Percentiles rank a stretch among this genome's conserved stretches.
These are phyloP conservation scores for Cristatella mucedo DNA, from an alignment of 2,888 invertebrate genomes.

Conservation along the genomic window DNA sequence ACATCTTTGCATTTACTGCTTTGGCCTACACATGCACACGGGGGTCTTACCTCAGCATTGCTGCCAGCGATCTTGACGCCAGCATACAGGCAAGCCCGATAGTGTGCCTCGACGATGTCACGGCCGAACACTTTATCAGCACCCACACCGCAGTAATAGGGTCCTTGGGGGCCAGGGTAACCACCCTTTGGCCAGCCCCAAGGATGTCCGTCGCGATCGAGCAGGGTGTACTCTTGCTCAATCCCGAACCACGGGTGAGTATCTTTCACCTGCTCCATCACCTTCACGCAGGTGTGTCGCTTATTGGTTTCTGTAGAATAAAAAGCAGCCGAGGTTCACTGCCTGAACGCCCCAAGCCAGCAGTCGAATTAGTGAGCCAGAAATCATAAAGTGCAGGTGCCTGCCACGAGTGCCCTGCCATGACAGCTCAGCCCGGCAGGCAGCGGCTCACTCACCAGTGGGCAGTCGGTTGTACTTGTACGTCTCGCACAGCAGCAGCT, in stretches of 20 bases:
- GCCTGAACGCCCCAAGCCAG: too few species aligned
- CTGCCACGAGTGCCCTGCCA: too few species aligned
- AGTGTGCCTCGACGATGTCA: slow-evolving; percentile 90
- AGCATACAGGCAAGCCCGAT: slow-evolving; percentile 79
- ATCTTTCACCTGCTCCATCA: slow-evolving; percentile 33
- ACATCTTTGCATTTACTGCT: too few species aligned
- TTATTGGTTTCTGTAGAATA: slow-evolving; percentile 39
- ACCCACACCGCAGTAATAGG: slow-evolving; percentile 71
- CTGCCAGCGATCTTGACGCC: slow-evolving; percentile 81
- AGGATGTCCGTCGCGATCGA: slow-evolving; percentile 38
- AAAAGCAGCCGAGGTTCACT: too few species aligned
- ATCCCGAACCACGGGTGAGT: slow-evolving; percentile 44
- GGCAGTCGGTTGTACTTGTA: slow-evolving; percentile 70
- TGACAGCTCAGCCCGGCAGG: too few species aligned
- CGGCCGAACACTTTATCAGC: slow-evolving; percentile 85
- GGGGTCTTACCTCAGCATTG: slow-evolving; percentile 93
- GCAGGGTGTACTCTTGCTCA: slow-evolving; percentile 44
- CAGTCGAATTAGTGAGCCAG: too few species aligned
- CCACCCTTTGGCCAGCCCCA: slow-evolving; percentile 37
- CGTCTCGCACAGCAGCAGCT: slow-evolving; percentile 71
- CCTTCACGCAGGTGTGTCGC: slow-evolving; percentile 37
- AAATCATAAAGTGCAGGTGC: too few species aligned
- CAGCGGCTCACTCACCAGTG: slow-evolving; percentile 44
- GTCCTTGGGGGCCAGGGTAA: slow-evolving; percentile 33
- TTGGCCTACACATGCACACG: too few species aligned